Base-by-base conservation (phyloP, 2,797 vertebrate species). In the Pitangus sulphuratus region DNA sequence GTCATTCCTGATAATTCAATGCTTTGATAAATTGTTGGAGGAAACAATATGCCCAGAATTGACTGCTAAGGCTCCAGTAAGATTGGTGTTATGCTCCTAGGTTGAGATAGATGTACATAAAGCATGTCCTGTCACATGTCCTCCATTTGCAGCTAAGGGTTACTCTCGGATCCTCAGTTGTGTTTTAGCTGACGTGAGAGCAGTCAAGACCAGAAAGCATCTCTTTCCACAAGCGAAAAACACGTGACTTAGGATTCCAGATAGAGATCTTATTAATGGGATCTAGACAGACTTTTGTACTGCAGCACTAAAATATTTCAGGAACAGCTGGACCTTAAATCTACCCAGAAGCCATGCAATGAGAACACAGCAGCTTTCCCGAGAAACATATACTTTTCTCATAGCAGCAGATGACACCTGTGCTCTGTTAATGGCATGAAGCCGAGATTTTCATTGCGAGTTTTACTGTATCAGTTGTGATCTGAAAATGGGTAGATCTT, bases 311-410 rank as follows among this genome's bases (percentile, higher is more conserved):
- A 91, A 93, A 83, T 87, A 80, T 75, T 92, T 71, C 58, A 68
- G 65, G 22, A 93, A 61, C 82, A 91, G 54, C 89, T 93, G 76
- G 65, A 88, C 84, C 75, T 93, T 93, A 87, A 93, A 89, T 89
- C 42, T 89, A 77, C 42, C 18, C 47, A 87, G 72, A 89, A 91
- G 33, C 42, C 9, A 3, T 39, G 88, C 57, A 71, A n/a, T 24
- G 75, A 78, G 82, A 93, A 69, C 40, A 61, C 7, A 87, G 50
- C 40, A 72, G 56, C 57, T 81, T 84, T 84, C 71, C 88, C 3
- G 1, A 75, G 68, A 71, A 93, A 76, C 39, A 18, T 9, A 12
- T 54, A 58, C 24, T 84, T 88, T 82, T 78, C 70, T 81, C 50
- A 76, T 35, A 79, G 86, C 31, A 92, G 65, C 51, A 17, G 82